Evolutionary conservation across 2,888 invertebrate genomes (phyloP), one percentile per base, ranked within the genome.

Genomic region (Meloe dianella): DNA sequence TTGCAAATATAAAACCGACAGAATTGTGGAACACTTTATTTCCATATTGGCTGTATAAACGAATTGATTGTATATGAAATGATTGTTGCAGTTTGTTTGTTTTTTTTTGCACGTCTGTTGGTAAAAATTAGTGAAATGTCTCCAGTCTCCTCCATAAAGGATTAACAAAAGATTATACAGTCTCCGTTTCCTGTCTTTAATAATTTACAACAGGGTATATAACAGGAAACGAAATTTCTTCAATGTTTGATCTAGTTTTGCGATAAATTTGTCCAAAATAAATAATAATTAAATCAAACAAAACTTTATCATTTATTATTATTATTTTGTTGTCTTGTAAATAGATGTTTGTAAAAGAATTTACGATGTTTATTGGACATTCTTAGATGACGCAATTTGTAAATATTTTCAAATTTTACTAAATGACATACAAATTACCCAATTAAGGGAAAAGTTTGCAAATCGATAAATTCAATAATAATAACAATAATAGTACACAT

Each of bases 391-490:
- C 54, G 54, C 3, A 54, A 47, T 47, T 47, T 8, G 47, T 20
- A 47, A 54, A 54, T 54, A 54, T 54, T 54, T 54, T 22, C 54
- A 10, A 22, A 22, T 54, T 54, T 54, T 7, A 12, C 12, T 24
- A 54, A 54, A 54, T 14, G 54, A 54, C 54, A 10, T 24, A 54
- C 54, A 54, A 54, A 54, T 54, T 54, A 54, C 54, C 54, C 54
- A 54, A 54, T 54, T 54, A 54, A 14, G 54, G 54, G 51, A 51
- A 27, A 54, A 54, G 54, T 54, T 54, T 54, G 24, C 54, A 54
- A 47, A 41, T 14, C 1, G 38, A 38, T 14, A 41, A 7, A 41
- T 24, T 14, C 5, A 54, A 24, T 24, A 54, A 12, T n/a, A n/a
- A n/a, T n/a, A n/a, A n/a, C n/a, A n/a, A n/a, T n/a, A n/a, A n/a